phyloP scores from a whole-genome alignment of 2,113 vertebrate species.

The Pelodiscus sinensis region DNA sequence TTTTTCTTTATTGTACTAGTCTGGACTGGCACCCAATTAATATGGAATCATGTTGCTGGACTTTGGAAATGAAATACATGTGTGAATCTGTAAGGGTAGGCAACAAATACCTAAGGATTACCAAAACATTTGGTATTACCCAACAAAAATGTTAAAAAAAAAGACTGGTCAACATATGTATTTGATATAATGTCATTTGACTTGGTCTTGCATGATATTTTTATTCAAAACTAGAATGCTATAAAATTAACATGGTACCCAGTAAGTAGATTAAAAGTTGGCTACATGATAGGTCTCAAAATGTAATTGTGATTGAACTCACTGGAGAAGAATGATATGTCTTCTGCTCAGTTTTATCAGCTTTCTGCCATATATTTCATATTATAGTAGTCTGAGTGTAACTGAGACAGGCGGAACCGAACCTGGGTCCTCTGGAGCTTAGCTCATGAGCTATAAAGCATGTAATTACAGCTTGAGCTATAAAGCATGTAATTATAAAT shows the following conservation, averaged over 20 bases:
- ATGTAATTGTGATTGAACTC: not conserved
- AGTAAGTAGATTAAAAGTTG: not conserved
- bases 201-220: not conserved
- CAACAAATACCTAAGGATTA: constrained; percentile 45
- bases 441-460: no score
- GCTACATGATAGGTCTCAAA: not conserved
- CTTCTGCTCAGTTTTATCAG: no score
- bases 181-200: not conserved
- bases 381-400: no score
- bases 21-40: constrained; percentile 68
- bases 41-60: constrained; percentile 66
- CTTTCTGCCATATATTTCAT: no score
- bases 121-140: constrained; percentile 40
- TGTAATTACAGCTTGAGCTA: no score
- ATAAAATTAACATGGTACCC: not conserved
- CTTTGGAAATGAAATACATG: constrained; percentile 74
- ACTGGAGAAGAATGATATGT: no score
- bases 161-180: not conserved
- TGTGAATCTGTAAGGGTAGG: constrained; percentile 59
- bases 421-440: no score
- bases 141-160: not conserved
- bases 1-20: constrained; percentile 65
- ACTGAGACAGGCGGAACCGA: no score
- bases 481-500: not conserved
- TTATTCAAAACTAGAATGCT: not conserved